Conservation (phyloP, 2,113 vertebrate genomes). For the Gila orcuttii region DNA sequence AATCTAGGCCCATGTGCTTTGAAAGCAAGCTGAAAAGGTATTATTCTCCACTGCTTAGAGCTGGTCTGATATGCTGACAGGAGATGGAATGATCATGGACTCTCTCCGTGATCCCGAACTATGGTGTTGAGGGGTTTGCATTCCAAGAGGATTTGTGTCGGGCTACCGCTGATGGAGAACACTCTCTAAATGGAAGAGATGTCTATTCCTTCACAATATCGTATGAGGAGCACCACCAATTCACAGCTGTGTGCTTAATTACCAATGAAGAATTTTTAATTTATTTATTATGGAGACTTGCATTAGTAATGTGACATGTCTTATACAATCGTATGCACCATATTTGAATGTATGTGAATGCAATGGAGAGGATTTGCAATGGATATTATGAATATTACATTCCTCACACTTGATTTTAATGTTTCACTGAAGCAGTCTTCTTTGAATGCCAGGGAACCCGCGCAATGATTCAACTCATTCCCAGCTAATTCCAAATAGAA, state of each 20-base stretch:
- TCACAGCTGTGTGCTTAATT: background rate
- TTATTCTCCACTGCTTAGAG: background rate
- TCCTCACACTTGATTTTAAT: background rate
- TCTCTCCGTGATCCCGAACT: background rate
- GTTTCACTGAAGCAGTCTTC: background rate
- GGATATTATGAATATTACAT: background rate
- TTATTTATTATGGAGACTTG: background rate
- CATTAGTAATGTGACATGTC: background rate
- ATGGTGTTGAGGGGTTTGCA: slow-evolving; percentile 8
- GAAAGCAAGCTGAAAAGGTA: background rate
- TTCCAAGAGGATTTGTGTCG: slow-evolving; percentile 34
- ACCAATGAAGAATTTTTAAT: background rate
- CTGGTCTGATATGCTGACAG: slow-evolving; percentile 19
- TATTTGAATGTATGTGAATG: background rate
- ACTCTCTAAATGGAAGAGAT: background rate
- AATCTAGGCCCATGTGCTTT: background rate
- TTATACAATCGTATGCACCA: background rate
- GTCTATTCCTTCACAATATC: background rate
- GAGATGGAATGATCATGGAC: slow-evolving; percentile 4
- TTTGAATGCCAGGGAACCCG: slow-evolving; percentile 3
- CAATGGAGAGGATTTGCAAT: background rate
- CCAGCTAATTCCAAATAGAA: background rate
- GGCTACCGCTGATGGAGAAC: slow-evolving; percentile 21
- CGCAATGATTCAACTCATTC: slow-evolving; percentile 2
- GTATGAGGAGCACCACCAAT: background rate